These are phyloP conservation scores for Nansenia antarctica DNA, from an alignment of 2,113 vertebrate species.

Conservation along the genomic window DNA sequence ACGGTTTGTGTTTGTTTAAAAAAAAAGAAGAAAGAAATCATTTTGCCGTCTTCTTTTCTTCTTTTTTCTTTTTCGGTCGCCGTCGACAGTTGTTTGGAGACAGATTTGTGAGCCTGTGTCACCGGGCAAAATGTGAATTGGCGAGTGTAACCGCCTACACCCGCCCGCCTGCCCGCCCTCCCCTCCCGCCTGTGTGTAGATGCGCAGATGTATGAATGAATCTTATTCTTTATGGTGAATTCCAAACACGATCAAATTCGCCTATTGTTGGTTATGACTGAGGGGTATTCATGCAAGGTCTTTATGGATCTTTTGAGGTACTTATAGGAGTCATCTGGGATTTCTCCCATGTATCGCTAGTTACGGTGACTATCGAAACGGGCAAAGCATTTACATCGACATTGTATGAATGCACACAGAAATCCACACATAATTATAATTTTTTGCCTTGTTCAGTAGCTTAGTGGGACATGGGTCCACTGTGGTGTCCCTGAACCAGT, in stretches of 20 bases:
- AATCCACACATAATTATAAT: neutral
- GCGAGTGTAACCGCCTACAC: constrained; percentile 32
- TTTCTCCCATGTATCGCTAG: constrained; percentile 17
- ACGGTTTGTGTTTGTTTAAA: constrained; percentile 65
- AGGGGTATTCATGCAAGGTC: constrained; percentile 28
- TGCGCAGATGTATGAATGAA: constrained; percentile 29
- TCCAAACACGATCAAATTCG: constrained; percentile 16
- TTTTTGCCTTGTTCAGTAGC: neutral
- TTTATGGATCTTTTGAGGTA: constrained; percentile 21
- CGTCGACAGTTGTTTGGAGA: constrained; percentile 32
- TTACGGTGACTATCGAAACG: neutral
- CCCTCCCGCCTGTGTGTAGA: constrained; percentile 24
- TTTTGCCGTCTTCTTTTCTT: constrained; percentile 42
- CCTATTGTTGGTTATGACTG: constrained; percentile 19
- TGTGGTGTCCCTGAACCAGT: constrained; percentile 4
- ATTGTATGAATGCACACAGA: neutral
- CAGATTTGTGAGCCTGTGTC: constrained; percentile 43
- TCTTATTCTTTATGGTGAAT: constrained; percentile 42
- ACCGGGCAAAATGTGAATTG: constrained; percentile 44
- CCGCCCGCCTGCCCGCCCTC: too few species aligned
- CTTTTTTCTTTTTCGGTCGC: neutral
- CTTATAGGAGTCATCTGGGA: constrained; percentile 22
- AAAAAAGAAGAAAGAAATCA: too few species aligned
- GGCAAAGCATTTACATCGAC: constrained; percentile 14
- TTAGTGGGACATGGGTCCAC: neutral